Base-by-base conservation (phyloP, 2,113 vertebrate genomes). In the Athene noctua region DNA sequence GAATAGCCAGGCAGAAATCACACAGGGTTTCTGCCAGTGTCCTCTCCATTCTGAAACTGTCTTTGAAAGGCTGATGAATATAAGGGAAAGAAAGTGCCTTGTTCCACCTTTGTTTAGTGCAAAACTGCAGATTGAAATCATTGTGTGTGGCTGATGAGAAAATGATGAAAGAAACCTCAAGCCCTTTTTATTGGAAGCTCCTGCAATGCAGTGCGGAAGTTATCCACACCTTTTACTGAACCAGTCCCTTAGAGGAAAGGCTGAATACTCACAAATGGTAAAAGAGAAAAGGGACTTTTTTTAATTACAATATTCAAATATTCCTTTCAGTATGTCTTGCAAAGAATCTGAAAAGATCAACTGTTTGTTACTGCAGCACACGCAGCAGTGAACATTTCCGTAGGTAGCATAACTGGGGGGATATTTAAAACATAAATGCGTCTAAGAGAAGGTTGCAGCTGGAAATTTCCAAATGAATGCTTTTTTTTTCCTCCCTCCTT, bases 141-240 rank as follows among this genome's bases (percentile, higher is more conserved):
- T 88, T 89, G 80, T 96, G 80, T 87, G 47, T 57, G 52, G 57
- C 66, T 96, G 95, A 95, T 92, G 95, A 94, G 87, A 92, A 96
- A 89, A 92, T 40, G 80, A 92, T 95, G 91, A 95, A 87, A 94
- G 91, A 87, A 94, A 72, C 40, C 25, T 81, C 40, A 74, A 57
- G 70, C 52, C 87, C 40, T 85, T 87, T 92, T 79, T 79, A 44
- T 46, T 36, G 73, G 70, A 63, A 95, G 66, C 52, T 87, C 91
- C 87, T 96, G 89, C 89, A 95, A 71, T 94, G 71, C 62, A 1
- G 87, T 10, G 65, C 1, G 2, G 30, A 92, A 85, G 72, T 59
- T 85, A 88, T 44, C 46, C 66, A 46, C 71, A 61, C 55, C 10
- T 91, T 92, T 95, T 58, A 79, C 80, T 66, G 85, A 93, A 42